Evolutionary conservation across 2,113 vertebrate genomes (phyloP).

Genomic region (Microtus montanus): DNA sequence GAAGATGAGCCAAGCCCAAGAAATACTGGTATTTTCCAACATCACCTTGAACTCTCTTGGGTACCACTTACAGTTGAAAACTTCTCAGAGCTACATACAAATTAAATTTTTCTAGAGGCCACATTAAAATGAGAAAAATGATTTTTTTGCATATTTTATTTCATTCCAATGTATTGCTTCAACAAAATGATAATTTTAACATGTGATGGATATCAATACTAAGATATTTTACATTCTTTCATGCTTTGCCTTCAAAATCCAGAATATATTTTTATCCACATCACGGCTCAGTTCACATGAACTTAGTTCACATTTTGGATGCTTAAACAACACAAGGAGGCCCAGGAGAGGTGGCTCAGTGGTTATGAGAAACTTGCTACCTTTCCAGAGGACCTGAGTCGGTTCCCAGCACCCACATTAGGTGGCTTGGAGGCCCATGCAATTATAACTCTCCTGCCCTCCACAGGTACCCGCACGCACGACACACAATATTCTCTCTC

Average conservation of each 20-base stretch:
- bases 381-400: background rate
- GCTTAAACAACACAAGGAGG: background rate
- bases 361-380: background rate
- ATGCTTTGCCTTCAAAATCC: background rate
- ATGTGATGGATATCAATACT: background rate
- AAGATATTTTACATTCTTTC: background rate
- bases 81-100: background rate
- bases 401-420: background rate
- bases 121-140: background rate
- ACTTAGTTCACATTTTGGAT: background rate
- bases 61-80: background rate
- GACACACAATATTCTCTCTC: background rate
- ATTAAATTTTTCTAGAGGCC: background rate
- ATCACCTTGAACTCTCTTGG: background rate
- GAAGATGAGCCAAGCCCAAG: background rate
- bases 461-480: background rate
- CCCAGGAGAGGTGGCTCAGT: background rate
- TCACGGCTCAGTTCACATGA: background rate
- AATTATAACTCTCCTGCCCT: background rate
- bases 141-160: background rate
- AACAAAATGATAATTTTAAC: background rate
- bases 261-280: background rate
- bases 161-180: background rate
- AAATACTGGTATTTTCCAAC: background rate
- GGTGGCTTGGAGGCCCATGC: background rate